These are phyloP conservation scores for Hyla sarda DNA, from an alignment of 2,113 vertebrate species.

Conservation along the genomic window DNA sequence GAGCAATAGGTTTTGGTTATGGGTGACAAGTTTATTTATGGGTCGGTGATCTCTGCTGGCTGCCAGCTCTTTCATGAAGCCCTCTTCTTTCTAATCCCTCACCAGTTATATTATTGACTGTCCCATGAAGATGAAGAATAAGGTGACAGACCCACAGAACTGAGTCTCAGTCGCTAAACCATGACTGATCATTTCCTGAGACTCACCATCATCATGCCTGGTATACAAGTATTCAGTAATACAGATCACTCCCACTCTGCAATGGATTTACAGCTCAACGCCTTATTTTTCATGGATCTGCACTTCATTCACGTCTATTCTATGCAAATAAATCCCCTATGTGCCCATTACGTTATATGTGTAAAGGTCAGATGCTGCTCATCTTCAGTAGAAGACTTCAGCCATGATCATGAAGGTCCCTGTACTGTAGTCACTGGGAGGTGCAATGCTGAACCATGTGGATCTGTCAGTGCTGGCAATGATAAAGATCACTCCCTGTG, in stretches of 20 bases:
- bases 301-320: not conserved
- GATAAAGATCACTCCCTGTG: not conserved
- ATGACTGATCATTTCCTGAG: conserved; percentile 56
- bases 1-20: conserved; percentile 38
- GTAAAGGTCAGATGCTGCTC: not conserved
- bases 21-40: conserved; percentile 51
- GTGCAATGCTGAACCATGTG: not conserved
- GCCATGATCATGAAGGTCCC: not conserved
- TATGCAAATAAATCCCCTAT: conserved; percentile 2
- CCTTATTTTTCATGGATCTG: not conserved
- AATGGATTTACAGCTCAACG: conserved; percentile 1
- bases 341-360: not conserved
- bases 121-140: conserved; percentile 52
- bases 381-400: not conserved
- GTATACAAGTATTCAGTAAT: conserved; percentile 6
- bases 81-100: conserved; percentile 39
- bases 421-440: not conserved
- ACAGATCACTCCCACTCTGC: not conserved
- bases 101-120: conserved; percentile 58
- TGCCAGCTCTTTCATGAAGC: conserved; percentile 25
- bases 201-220: not conserved
- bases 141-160: conserved; percentile 37
- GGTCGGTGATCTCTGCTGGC: conserved; percentile 38
- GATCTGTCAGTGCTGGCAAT: not conserved
- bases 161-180: conserved; percentile 39